A percentile compares a stretch with the other conserved stretches of the same genome.
phyloP scores from a whole-genome alignment of 1,140 invertebrate genomes.

The Drosophila littoralis region DNA sequence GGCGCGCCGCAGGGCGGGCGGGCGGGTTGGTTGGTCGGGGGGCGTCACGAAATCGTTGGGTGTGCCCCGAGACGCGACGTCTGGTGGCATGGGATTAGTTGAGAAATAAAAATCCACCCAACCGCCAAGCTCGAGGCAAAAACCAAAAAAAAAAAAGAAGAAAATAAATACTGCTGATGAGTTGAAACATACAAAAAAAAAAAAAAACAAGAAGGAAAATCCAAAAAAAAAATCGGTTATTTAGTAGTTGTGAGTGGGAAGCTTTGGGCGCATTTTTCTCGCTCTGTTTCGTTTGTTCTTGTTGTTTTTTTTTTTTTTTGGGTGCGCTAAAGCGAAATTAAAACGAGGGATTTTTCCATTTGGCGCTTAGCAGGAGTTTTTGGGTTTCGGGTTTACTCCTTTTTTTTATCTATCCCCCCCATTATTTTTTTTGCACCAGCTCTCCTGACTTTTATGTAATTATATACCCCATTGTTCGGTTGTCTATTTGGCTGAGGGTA shows the following conservation, averaged over 20 bases:
- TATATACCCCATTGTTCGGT: constrained; percentile 48
- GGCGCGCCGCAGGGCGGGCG: constrained; percentile 5
- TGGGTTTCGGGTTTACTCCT: background rate
- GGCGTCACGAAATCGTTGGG: constrained; percentile 44
- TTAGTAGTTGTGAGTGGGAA: constrained; percentile 45
- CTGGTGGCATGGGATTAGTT: constrained; percentile 45
- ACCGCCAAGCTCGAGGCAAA: constrained; percentile 14
- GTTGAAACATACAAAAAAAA: constrained; percentile 46
- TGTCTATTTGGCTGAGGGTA: background rate
- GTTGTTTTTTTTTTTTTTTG: background rate
- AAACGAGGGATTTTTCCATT: constrained; percentile 55
- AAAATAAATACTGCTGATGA: constrained; percentile 53
- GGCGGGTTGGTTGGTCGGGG: background rate
- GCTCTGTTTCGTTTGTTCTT: constrained; percentile 6
- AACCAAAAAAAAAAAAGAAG: background rate
- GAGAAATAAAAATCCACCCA: constrained; percentile 53
- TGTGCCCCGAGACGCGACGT: constrained; percentile 36
- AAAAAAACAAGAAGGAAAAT: constrained; percentile 3
- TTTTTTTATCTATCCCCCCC: no score
- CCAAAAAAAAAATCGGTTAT: constrained; percentile 45
- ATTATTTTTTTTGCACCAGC: background rate
- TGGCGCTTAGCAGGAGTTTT: constrained; percentile 25
- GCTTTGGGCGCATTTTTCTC: constrained; percentile 41
- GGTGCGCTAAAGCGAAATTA: constrained; percentile 43
- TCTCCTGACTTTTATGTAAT: constrained; percentile 50